These are phyloP conservation scores for Embidobia sp. DNA, from an alignment of 2,888 invertebrate genomes.

Conservation along the genomic window DNA sequence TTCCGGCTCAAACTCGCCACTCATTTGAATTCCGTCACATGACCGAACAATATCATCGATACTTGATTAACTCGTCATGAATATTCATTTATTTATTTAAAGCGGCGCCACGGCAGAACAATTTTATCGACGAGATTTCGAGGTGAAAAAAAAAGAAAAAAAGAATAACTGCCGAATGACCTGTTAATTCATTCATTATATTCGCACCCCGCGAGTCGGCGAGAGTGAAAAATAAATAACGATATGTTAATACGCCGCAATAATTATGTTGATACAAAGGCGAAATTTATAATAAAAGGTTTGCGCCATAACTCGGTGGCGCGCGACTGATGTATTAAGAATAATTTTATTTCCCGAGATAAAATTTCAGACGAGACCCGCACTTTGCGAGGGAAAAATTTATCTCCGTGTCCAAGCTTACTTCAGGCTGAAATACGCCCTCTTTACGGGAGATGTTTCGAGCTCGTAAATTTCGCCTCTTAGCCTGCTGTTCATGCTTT, in stretches of 20 bases:
- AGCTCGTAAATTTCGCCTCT: constrained; percentile 62
- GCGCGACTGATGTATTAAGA: constrained; percentile 59
- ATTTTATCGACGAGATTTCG: constrained; percentile 2
- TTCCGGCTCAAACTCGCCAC: no score
- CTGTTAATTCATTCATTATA: constrained; percentile 23
- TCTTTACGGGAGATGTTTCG: constrained; percentile 62
- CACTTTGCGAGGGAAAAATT: constrained; percentile 63
- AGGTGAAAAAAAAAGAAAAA: constrained; percentile 3
- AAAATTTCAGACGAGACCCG: constrained; percentile 62
- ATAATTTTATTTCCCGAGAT: constrained; percentile 63
- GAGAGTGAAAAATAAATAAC: constrained; percentile 42
- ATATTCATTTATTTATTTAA: constrained; percentile 7
- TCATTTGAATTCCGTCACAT: no score
- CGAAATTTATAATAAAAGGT: constrained; percentile 53
- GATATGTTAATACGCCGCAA: constrained; percentile 43
- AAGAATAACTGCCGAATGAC: not conserved
- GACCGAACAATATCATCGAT: not conserved
- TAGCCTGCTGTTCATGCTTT: constrained; percentile 64
- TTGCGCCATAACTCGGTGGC: constrained; percentile 36
- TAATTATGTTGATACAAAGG: constrained; percentile 53
- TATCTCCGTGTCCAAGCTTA: constrained; percentile 63
- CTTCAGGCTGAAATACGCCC: constrained; percentile 62
- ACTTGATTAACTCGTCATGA: not conserved
- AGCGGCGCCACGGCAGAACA: no score
- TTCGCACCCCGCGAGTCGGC: not conserved